Evolutionary conservation across 2,797 vertebrate genomes (phyloP).

Genomic region (Squalus acanthias): DNA sequence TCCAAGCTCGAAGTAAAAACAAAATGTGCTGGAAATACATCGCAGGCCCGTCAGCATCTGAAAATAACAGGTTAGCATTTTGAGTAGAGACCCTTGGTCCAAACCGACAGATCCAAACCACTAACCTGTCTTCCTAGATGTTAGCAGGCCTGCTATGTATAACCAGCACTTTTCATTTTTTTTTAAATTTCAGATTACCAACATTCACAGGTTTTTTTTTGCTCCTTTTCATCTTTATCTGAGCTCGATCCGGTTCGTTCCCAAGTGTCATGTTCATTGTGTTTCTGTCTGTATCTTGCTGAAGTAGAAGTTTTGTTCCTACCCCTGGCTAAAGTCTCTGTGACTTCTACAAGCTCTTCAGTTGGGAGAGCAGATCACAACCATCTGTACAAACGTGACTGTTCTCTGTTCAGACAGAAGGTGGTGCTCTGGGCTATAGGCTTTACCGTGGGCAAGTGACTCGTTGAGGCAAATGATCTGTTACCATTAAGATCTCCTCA

Average conservation of each 20-base stretch:
- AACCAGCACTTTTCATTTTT: background rate
- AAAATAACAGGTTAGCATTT: background rate
- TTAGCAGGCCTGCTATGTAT: background rate
- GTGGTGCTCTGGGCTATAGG: background rate
- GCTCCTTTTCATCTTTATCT: background rate
- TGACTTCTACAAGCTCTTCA: background rate
- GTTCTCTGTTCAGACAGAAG: background rate
- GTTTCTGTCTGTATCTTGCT: background rate
- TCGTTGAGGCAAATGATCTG: background rate
- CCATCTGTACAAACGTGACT: background rate
- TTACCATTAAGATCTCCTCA: background rate
- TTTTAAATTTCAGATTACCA: background rate
- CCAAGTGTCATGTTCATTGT: background rate
- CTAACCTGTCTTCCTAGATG: background rate
- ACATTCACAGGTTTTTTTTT: background rate
- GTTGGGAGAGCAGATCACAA: background rate
- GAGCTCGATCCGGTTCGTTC: background rate
- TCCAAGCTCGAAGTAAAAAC: background rate
- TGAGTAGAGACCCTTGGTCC: background rate
- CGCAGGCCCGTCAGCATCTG: background rate
- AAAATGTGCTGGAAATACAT: background rate
- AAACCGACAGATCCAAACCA: background rate
- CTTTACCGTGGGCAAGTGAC: background rate
- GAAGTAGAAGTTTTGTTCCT: background rate
- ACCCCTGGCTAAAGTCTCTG: background rate